Evolutionary conservation across 2,113 vertebrate genomes (phyloP).

Genomic region (Crotalus tigris): DNA sequence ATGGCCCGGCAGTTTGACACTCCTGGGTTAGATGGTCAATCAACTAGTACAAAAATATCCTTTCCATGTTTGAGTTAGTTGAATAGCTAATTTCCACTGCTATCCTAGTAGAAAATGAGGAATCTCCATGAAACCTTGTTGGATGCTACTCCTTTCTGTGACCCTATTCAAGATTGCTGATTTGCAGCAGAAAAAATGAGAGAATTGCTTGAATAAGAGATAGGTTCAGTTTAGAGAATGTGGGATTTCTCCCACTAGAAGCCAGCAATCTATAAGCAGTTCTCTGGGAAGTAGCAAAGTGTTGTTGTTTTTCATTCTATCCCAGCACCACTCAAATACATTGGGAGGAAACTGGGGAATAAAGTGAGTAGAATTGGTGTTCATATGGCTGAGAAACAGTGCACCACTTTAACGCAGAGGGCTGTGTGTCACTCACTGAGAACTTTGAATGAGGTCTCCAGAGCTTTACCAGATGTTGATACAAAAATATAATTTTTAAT

Average conservation of each 20-base stretch:
- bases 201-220: neutral
- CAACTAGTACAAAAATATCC: neutral
- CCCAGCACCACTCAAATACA: neutral
- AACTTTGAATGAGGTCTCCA: neutral
- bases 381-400: neutral
- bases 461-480: neutral
- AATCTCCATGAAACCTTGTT: too few species aligned
- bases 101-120: too few species aligned
- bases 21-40: neutral
- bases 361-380: neutral
- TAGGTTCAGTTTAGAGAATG: neutral
- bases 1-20: too few species aligned
- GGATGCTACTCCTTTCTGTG: too few species aligned
- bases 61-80: too few species aligned
- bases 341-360: neutral
- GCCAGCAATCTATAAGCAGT: neutral
- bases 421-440: neutral
- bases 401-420: neutral
- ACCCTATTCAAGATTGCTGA: too few species aligned
- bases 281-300: neutral
- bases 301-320: neutral
- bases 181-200: neutral
- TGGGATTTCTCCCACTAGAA: neutral
- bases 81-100: too few species aligned
- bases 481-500: neutral